Conservation (phyloP, 2,888 invertebrate species). For the Parnassius orleans region DNA sequence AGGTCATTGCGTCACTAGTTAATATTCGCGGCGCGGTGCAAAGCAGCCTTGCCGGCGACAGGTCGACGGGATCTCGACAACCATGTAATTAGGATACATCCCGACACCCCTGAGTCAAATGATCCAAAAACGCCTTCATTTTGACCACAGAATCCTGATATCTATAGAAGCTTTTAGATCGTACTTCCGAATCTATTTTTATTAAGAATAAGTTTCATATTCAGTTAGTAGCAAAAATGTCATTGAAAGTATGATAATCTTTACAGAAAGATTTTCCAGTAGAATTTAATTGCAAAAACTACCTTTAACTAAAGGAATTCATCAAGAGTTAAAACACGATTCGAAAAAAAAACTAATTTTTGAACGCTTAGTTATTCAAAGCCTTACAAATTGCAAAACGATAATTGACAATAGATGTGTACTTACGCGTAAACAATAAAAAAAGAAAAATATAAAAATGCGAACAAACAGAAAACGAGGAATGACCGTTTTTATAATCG, state of each 20-base stretch:
- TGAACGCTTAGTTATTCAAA: neutral
- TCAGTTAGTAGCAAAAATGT: no score
- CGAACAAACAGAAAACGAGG: no score
- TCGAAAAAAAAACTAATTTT: conserved; percentile 2
- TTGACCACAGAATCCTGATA: no score
- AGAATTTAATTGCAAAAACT: no score
- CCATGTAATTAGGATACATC: conserved; percentile 11
- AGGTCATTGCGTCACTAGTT: conserved; percentile 68
- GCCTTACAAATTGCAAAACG: neutral
- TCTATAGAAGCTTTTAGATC: no score
- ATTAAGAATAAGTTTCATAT: no score
- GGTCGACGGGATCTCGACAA: conserved; percentile 14
- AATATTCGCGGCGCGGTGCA: conserved; percentile 48
- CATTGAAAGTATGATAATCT: no score
- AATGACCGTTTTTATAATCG: neutral
- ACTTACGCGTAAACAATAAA: no score
- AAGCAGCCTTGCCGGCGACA: conserved; percentile 40
- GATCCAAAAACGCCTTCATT: no score
- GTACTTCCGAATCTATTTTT: no score
- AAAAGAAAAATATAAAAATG: no score
- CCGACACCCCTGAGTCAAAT: neutral
- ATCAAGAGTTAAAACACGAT: neutral
- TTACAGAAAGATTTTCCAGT: no score
- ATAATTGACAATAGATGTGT: neutral
- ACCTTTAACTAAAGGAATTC: neutral